These are phyloP conservation scores for Anthopleura xanthogrammica DNA, from an alignment of 92 coral and sea anemone genomes.

Conservation along the genomic window DNA sequence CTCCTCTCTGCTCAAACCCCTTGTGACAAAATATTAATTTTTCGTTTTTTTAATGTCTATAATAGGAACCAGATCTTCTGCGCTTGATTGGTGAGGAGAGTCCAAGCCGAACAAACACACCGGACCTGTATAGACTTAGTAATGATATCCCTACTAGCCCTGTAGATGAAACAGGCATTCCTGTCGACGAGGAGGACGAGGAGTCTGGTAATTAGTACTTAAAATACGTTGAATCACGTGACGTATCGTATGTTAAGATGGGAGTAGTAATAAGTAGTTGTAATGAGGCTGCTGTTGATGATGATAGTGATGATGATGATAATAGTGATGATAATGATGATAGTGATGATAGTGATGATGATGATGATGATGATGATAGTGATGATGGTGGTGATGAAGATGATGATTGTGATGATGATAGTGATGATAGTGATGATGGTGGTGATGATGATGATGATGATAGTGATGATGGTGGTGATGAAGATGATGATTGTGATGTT, in stretches of 20 bases:
- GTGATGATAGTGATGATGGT: not conserved
- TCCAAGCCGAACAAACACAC: slow-evolving; percentile 66
- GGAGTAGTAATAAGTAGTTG: too few species aligned
- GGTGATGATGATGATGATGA: too few species aligned
- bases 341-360: too few species aligned
- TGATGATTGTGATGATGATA: not conserved
- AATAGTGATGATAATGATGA: too few species aligned
- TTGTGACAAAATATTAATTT: not conserved
- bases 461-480: not conserved
- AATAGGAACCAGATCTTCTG: slow-evolving; percentile 90
- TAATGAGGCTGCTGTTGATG: too few species aligned
- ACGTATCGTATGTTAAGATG: not conserved
- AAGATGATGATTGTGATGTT: not conserved
- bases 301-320: too few species aligned
- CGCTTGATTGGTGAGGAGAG: slow-evolving; percentile 72
- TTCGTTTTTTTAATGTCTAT: not conserved
- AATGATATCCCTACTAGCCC: slow-evolving; percentile 98
- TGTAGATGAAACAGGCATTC: slow-evolving; percentile 77
- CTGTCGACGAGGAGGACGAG: slow-evolving; percentile 87
- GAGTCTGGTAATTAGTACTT: slow-evolving; percentile 53
- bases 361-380: not conserved
- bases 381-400: not conserved
- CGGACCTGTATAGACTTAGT: slow-evolving; percentile 81
- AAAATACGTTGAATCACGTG: not conserved
- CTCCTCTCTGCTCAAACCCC: too few species aligned